Base-by-base conservation (phyloP, 2,888 invertebrate species). In the Ephialtes manifestator region DNA sequence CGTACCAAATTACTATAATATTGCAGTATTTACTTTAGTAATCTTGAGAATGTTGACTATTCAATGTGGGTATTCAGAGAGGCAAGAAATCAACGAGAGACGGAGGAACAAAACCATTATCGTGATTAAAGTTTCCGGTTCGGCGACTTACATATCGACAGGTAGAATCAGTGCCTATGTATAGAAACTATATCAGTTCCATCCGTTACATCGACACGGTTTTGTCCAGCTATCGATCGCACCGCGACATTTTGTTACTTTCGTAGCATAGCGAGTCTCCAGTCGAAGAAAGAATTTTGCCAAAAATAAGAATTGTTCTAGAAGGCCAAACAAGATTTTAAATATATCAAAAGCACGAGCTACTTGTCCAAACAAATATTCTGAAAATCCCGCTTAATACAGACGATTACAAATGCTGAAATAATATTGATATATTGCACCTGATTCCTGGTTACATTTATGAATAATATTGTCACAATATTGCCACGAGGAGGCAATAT, bases 61-160 rank as follows among this genome's bases (percentile, higher is more conserved):
- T 63, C n/a, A 35, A 35, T 18, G n/a, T 63, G n/a, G 20, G 15
- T 46, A 15, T 67, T 67, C 15, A 10, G 10, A 46, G 24, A 46
- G 43, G 15, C 43, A 8, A 39, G 39, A n/a, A 35, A 39, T 10
- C 7, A 39, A 39, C 24, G 18, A 35, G 75, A 20, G 51, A 75
- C 10, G 31, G 18, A 67, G n/a, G 39, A 13, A 18, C 60, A 48
- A 65, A 63, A 65, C 46, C 58, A 48, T 70, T 65, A 78, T 46
- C 35, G 78, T 60, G 48, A 78, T 78, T 48, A 58, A 78, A 79
- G 58, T 51, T 63, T 35, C 51, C 75, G 24, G 24, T 10, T 51
- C 63, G 48, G 48, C n/a, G 55, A 51, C 35, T 51, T 65, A 48
- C 63, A 63, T 75, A 75, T 51, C 63, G 75, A 75, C 63, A 75